Percentiles rank a stretch among this genome's conserved stretches.
phyloP scores from a whole-genome alignment of 2,797 vertebrate genomes.

The Adrianichthys oophorus region DNA sequence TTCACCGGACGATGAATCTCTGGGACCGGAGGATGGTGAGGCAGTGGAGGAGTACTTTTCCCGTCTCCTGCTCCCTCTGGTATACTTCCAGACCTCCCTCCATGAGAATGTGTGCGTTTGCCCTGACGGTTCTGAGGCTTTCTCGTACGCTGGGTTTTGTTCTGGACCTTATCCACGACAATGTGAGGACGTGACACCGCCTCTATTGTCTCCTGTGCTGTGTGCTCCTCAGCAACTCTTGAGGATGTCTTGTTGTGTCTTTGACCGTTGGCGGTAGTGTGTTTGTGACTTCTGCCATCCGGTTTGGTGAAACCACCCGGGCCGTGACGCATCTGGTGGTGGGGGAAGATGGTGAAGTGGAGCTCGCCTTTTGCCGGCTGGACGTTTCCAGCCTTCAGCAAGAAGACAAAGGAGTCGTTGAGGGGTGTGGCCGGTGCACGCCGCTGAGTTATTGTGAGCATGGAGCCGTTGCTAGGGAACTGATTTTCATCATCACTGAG shows the following conservation, averaged over 20 bases:
- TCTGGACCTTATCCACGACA: slow-evolving; percentile 57
- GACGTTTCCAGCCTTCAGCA: slow-evolving; percentile 84
- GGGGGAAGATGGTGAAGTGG: slow-evolving; percentile 82
- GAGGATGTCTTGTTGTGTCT: slow-evolving; percentile 49
- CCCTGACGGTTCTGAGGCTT: slow-evolving; percentile 69
- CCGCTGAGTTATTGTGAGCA: slow-evolving; percentile 35
- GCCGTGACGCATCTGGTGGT: slow-evolving; percentile 64
- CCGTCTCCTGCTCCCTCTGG: slow-evolving; percentile 25
- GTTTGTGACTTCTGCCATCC: slow-evolving; percentile 35
- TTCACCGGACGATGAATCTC: slow-evolving; percentile 34
- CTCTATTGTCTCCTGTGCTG: neutral
- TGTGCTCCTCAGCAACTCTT: slow-evolving; percentile 26
- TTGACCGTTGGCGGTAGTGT: slow-evolving; percentile 23
- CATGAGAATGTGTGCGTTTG: slow-evolving; percentile 57
- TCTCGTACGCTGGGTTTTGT: slow-evolving; percentile 62
- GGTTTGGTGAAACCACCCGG: slow-evolving; percentile 41
- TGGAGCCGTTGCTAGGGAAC: slow-evolving; percentile 56
- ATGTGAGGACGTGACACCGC: slow-evolving; percentile 46
- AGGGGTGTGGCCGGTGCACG: slow-evolving; percentile 62
- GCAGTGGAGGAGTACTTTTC: slow-evolving; percentile 14
- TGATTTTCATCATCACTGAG: slow-evolving; percentile 68
- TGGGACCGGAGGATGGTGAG: slow-evolving; percentile 37
- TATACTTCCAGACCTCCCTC: slow-evolving; percentile 20
- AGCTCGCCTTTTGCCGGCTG: slow-evolving; percentile 84
- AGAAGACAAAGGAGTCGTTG: slow-evolving; percentile 87